Base-by-base conservation (phyloP, 2,888 invertebrate species). In the Xestia ashworthii region DNA sequence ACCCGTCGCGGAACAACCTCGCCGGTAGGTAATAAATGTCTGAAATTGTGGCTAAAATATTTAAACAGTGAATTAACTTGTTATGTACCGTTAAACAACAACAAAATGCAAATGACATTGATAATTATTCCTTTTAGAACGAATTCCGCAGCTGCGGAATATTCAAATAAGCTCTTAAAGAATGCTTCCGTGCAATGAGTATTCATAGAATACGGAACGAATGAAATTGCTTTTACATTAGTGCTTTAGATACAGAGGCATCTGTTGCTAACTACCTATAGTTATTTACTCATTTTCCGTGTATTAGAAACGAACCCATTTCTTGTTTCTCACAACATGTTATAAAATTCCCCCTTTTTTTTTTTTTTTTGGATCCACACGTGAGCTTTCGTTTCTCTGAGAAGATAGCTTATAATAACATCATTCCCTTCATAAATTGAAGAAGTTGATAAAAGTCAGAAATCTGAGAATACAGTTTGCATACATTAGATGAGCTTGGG, bases 201-300 rank as follows among this genome's bases (percentile, higher is more conserved):
- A 87, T 89, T 88, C 75, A 81, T 79, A 76, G 79, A 83, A 85
- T 77, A 80, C 74, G 77, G 76, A 66, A 73, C 58, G 79, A 86
- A 84, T 83, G 70, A 83, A 89, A 87, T 89, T 89, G 82, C 85
- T 89, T 90, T 89, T 83, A 74, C 81, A 85, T 86, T 85, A 78
- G 71, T 78, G 66, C 78, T 87, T 76, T 81, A 74, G 16, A 44
- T 44, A 38, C 65, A 58, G 55, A 19, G 74, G 64, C 81, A 77
- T 80, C 81, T 84, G 80, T 77, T 82, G 75, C 80, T 71, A 38
- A 46, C 5, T 75, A 46, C 9, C 48, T 82, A 78, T 32, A 22
- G 14, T 14, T 58, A 55, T 5, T 44, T 71, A 55, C 68, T 46
- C 71, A 48, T 68, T 72, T 69, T 58, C 38, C n/a, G 12, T 48